These are phyloP conservation scores for Coracopsis vasa DNA, from an alignment of 2,113 vertebrate species.

Conservation along the genomic window DNA sequence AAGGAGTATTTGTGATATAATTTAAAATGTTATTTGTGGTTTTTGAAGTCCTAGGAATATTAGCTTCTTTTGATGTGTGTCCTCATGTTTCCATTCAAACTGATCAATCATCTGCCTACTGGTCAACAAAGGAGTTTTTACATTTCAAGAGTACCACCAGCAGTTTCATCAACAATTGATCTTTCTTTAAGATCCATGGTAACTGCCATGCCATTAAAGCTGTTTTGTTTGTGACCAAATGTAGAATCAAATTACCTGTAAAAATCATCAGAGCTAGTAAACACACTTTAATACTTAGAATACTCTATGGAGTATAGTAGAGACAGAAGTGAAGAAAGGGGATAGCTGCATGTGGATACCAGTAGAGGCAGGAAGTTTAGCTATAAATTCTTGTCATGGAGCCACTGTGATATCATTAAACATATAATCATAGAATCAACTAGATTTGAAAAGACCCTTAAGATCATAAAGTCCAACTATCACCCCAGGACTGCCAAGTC, in stretches of 20 bases:
- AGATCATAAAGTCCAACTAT: not conserved
- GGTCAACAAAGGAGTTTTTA: constrained; percentile 31
- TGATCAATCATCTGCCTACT: constrained; percentile 35
- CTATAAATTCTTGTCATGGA: not conserved
- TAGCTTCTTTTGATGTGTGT: constrained; percentile 47
- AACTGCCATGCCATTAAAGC: constrained; percentile 36
- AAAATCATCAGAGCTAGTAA: not conserved
- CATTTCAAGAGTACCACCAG: constrained; percentile 25
- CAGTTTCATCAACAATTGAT: constrained; percentile 22
- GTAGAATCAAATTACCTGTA: not conserved
- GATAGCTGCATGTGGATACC: not conserved
- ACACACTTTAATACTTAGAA: not conserved
- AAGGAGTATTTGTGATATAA: constrained; percentile 43
- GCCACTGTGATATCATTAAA: not conserved
- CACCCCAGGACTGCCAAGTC: not conserved
- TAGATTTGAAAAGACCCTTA: not conserved
- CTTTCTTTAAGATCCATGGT: constrained; percentile 43
- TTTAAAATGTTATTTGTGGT: constrained; percentile 50
- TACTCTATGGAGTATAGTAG: not conserved
- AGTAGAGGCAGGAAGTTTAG: not conserved
- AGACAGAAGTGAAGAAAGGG: not conserved
- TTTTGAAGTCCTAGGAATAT: constrained; percentile 57
- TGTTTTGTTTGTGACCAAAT: constrained; percentile 15
- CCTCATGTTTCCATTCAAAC: constrained; percentile 39
- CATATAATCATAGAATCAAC: not conserved